Base-by-base conservation (phyloP, 2,797 vertebrate species). In the Xenentodon cancila region DNA sequence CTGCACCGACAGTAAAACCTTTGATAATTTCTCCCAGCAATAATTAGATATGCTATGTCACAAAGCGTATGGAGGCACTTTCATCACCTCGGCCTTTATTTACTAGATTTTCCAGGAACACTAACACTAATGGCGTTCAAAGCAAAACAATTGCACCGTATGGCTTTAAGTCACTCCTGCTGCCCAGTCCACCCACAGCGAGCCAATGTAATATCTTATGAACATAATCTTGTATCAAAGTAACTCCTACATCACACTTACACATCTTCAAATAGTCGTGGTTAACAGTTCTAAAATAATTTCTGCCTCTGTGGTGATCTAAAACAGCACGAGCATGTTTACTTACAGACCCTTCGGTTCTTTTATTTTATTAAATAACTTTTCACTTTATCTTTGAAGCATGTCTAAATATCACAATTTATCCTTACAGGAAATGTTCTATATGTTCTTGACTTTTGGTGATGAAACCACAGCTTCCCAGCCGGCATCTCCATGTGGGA, bases 221-320 rank as follows among this genome's bases (percentile, higher is more conserved):
- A 71, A 73, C 72, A 52, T 25, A 45, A 9, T 43, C 55, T 76
- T 60, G 75, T 50, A 79, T 46, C 49, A 71, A 57, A 59, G 64
- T 50, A 52, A 75, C 74, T 59, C 78, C 73, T 48, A 80, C 77
- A 48, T 52, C 16, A 64, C 62, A 66, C 68, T 81, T 62, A 52
- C 62, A 68, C 60, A 0, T 77, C 67, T 73, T 71, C 37, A 75
- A 75, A 81, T 83, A 82, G 54, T 54, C 8, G n/a, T 12, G 13
- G 44, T 46, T 56, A 62, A 55, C 59, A 69, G 56, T 66, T 63
- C 30, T 19, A 47, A 42, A 34, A 68, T 17, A 53, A 32, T 45
- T 50, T n/a, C 16, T 53, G 47, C 46, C 45, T 58, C 30, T 52
- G 44, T 55, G 12, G 47, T 53, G 6, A 8, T 60, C 69, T 69